These are phyloP conservation scores for Acipenser transmontanus DNA, from an alignment of 2,797 vertebrate genomes.

Conservation along the genomic window DNA sequence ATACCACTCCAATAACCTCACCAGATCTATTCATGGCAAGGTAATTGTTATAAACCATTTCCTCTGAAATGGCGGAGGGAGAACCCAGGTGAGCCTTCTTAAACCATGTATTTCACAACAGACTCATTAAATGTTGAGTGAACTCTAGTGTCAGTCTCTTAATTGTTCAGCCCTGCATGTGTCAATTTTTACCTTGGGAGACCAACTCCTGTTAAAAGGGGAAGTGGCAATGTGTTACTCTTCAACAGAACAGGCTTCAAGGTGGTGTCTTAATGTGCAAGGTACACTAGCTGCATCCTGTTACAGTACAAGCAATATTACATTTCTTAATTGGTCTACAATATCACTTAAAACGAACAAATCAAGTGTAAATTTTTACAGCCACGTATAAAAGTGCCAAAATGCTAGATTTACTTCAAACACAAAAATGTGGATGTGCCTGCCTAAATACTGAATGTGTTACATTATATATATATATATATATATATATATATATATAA, in stretches of 20 bases:
- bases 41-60: background rate
- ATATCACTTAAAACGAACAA: too few species aligned
- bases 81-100: background rate
- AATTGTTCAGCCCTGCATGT: background rate
- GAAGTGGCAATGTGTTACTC: background rate
- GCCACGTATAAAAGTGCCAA: too few species aligned
- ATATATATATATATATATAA: too few species aligned
- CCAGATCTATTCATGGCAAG: background rate
- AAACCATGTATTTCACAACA: conserved; percentile 3
- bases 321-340: too few species aligned
- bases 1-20: background rate
- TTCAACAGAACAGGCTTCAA: background rate
- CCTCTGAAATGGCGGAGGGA: background rate
- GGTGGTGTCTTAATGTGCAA: background rate
- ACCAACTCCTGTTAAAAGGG: background rate
- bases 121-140: background rate
- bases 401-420: too few species aligned
- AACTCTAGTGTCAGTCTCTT: background rate
- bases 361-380: too few species aligned
- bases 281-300: too few species aligned
- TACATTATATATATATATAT: too few species aligned
- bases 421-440: too few species aligned
- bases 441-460: too few species aligned
- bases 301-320: too few species aligned
- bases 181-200: background rate